Conservation (phyloP, 30 jellyfish, hydroid and myxozoan species). For the Catostylus mosaicus region DNA sequence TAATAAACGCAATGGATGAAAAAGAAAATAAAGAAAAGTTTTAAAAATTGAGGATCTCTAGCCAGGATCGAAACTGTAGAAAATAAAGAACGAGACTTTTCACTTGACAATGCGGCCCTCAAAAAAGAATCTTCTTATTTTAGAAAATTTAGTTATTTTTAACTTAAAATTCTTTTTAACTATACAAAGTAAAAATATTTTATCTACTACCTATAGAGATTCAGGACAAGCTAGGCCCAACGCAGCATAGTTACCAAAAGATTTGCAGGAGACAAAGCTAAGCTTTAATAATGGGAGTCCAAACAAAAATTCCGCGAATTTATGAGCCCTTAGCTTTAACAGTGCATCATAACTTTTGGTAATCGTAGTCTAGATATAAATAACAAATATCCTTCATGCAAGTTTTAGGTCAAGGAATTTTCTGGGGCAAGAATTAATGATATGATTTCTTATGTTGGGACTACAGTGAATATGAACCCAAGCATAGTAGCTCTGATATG, state of each 20-base stretch:
- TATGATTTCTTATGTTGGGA: slow-evolving; percentile 19
- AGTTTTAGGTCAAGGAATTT: slow-evolving; percentile 2
- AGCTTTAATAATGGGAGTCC: no score
- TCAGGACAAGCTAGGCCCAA: no score
- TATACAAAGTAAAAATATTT: not conserved
- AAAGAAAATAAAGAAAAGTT: not conserved
- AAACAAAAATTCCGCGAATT: no score
- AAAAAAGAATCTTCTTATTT: not conserved
- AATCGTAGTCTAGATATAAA: not conserved
- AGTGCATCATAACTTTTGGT: not conserved
- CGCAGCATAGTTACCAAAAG: no score
- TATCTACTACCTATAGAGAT: not conserved
- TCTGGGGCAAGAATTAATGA: slow-evolving; percentile 28
- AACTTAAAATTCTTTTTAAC: not conserved
- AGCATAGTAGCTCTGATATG: slow-evolving; percentile 4
- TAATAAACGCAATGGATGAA: not conserved
- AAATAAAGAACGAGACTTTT: not conserved
- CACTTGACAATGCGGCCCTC: not conserved
- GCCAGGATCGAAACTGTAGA: not conserved
- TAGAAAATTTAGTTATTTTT: no score
- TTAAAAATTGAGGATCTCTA: not conserved
- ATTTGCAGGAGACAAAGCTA: no score
- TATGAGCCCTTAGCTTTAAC: not conserved
- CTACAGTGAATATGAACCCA: slow-evolving; percentile 17
- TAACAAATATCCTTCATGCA: not conserved